Evolutionary conservation across 1,140 invertebrate species (phyloP).

Genomic region (Anoplophora glabripennis): DNA sequence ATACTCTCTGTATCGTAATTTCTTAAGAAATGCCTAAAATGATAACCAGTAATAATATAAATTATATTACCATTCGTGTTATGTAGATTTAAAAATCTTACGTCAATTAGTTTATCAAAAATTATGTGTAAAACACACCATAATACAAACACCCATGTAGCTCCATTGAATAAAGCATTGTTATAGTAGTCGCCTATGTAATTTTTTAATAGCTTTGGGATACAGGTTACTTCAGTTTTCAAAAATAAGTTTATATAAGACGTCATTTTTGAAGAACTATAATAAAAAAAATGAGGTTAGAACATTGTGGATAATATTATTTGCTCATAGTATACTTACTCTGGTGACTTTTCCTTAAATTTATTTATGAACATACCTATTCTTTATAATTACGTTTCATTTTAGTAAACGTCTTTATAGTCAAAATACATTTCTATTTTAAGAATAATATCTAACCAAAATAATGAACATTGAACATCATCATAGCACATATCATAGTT

Average conservation of each 20-base stretch:
- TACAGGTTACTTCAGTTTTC: slow-evolving; percentile 8
- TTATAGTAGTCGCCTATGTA: slow-evolving; percentile 7
- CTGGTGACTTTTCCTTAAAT: background rate
- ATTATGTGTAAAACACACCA: slow-evolving; percentile 1
- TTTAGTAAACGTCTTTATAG: too few relatives aligned
- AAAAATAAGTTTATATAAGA: slow-evolving; percentile 4
- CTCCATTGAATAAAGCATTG: slow-evolving; percentile 7
- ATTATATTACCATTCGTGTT: too few relatives aligned
- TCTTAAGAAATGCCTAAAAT: slow-evolving; percentile 22
- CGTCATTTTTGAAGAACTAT: slow-evolving; percentile 2
- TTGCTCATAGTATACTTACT: background rate
- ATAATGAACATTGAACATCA: too few relatives aligned
- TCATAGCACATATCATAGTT: too few relatives aligned
- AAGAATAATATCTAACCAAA: too few relatives aligned
- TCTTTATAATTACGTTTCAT: too few relatives aligned
- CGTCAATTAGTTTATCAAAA: slow-evolving; percentile 4
- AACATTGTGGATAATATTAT: background rate
- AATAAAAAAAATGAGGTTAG: background rate
- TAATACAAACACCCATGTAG: slow-evolving; percentile 6
- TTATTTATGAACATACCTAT: slow-evolving; percentile 3
- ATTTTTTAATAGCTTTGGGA: slow-evolving; percentile 6
- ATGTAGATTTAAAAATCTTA: background rate
- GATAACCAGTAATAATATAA: background rate
- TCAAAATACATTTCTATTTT: too few relatives aligned
- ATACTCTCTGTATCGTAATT: slow-evolving; percentile 19